Evolutionary conservation across 1,140 invertebrate genomes (phyloP).

Genomic region (Diorhabda elongata): DNA sequence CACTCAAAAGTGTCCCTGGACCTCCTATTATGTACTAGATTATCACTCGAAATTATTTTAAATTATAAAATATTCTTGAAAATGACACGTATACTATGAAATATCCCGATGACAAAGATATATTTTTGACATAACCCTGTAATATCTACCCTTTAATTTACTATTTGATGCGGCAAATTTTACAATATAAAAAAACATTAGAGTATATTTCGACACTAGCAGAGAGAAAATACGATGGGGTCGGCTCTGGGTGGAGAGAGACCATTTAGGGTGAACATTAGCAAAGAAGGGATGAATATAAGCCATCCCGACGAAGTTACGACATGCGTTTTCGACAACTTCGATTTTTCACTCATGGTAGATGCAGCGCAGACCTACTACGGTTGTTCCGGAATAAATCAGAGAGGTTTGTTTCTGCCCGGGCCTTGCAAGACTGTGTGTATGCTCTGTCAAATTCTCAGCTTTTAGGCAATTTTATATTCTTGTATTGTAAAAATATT

Average conservation of each 20-base stretch:
- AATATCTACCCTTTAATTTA: neutral
- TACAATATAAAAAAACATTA: neutral
- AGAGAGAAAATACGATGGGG: constrained; percentile 10
- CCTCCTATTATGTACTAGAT: too few species aligned
- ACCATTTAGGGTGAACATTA: constrained; percentile 17
- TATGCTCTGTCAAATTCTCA: constrained; percentile 21
- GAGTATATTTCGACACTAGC: constrained; percentile 5
- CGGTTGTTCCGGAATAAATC: constrained; percentile 5
- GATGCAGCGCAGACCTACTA: neutral
- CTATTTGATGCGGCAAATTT: constrained; percentile 2
- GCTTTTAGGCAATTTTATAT: constrained; percentile 19
- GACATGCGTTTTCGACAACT: constrained; percentile 9
- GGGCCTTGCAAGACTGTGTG: constrained; percentile 7
- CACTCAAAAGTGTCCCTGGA: too few species aligned
- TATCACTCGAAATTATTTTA: too few species aligned
- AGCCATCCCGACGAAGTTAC: constrained; percentile 7
- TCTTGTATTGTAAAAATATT: constrained; percentile 18
- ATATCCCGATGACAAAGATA: too few species aligned
- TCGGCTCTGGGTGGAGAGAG: constrained; percentile 13
- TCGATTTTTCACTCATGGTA: constrained; percentile 13
- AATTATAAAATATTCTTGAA: too few species aligned
- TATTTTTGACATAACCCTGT: too few species aligned
- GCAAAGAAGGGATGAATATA: constrained; percentile 21
- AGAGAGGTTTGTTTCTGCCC: constrained; percentile 13
- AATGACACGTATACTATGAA: too few species aligned